These are phyloP conservation scores for Esox lucius DNA, from an alignment of 2,797 vertebrate species.

Conservation along the genomic window DNA sequence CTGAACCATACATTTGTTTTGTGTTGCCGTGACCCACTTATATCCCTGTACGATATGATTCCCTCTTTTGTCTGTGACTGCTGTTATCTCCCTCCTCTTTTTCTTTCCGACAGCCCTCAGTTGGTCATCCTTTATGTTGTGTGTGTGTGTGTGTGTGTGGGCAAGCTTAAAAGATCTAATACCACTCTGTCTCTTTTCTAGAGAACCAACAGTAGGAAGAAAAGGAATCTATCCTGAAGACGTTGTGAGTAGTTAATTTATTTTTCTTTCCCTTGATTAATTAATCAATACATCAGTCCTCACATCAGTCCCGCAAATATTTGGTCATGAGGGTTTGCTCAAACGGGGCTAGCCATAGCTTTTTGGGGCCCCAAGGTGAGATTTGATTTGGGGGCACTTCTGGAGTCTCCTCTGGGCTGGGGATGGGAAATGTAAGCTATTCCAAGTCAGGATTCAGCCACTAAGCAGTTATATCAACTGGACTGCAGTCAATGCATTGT, in stretches of 20 bases:
- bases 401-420: no score
- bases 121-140: slow-evolving; percentile 4
- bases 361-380: no score
- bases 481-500: background rate
- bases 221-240: slow-evolving; percentile 36
- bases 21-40: background rate
- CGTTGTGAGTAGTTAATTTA: slow-evolving; percentile 48
- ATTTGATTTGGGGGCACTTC: no score
- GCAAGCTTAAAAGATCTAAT: background rate
- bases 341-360: no score
- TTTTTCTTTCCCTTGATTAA: slow-evolving; percentile 7
- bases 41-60: slow-evolving; percentile 12
- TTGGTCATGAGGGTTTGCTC: no score
- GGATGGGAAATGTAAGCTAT: no score
- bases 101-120: background rate
- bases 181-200: slow-evolving; percentile 44
- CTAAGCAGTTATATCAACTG: no score
- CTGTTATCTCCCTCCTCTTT: slow-evolving; percentile 13
- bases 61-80: background rate
- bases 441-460: no score
- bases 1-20: background rate
- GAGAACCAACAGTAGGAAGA: slow-evolving; percentile 42
- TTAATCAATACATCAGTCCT: background rate
- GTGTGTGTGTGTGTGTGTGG: background rate
- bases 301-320: no score